Conservation (phyloP, 1,140 invertebrate genomes). For the Microplitis mediator region DNA sequence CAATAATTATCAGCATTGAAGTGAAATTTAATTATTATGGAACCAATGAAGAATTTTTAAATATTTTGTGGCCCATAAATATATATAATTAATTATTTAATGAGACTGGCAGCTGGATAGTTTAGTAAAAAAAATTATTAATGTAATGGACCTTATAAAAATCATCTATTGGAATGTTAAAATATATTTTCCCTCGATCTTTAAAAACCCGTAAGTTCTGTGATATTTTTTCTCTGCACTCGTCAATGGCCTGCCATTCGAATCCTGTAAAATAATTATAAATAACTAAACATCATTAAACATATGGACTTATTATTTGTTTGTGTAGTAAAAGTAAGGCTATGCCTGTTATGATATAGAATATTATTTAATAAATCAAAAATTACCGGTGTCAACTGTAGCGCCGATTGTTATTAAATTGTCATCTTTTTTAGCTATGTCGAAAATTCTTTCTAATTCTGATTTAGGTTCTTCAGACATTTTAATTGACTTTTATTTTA, state of each 20-base stretch:
- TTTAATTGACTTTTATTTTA: not conserved
- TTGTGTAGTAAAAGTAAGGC: conserved; percentile 15
- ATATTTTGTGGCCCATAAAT: no score
- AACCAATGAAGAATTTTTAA: no score
- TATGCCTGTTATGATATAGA: conserved; percentile 25
- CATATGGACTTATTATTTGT: not conserved
- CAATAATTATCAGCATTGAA: no score
- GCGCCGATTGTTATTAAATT: conserved; percentile 38
- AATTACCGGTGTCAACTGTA: conserved; percentile 45
- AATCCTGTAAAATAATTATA: conserved; percentile 56
- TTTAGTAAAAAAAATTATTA: conserved; percentile 16
- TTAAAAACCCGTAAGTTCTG: conserved; percentile 40
- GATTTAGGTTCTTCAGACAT: conserved; percentile 32
- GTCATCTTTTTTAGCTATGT: conserved; percentile 31
- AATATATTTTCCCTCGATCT: conserved; percentile 62
- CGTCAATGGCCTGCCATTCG: conserved; percentile 63
- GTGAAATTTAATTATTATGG: no score
- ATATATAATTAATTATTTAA: no score
- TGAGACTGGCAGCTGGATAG: no score
- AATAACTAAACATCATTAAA: not conserved
- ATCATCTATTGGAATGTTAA: conserved; percentile 51
- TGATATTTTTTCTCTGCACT: conserved; percentile 62
- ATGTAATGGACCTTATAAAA: conserved; percentile 46
- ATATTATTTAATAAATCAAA: no score
- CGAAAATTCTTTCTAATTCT: conserved; percentile 37